A percentile compares a stretch with the other conserved stretches of the same genome.
Conservation (phyloP, 2,113 vertebrate species). For the Cyphomyrus plagiostoma region DNA sequence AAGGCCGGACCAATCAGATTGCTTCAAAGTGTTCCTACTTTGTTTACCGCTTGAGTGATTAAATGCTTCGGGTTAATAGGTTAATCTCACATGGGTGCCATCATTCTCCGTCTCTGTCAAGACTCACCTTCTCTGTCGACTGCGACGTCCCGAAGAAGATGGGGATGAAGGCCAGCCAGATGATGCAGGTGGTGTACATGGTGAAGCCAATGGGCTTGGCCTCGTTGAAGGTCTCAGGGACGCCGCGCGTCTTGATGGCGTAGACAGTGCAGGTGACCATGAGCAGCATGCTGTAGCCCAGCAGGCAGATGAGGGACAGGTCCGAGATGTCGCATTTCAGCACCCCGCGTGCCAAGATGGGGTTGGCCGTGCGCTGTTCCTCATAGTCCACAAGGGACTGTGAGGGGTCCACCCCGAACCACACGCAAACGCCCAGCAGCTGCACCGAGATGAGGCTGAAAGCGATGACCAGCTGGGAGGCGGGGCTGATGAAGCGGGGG, state of each 20-base stretch:
- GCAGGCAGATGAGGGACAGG: slow-evolving; percentile 92
- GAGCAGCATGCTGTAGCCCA: slow-evolving; percentile 94
- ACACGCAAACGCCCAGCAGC: slow-evolving; percentile 83
- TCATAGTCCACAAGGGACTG: slow-evolving; percentile 91
- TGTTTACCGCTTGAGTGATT: neutral
- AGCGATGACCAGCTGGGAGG: slow-evolving; percentile 89
- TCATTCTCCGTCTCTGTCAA: neutral
- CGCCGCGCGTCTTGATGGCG: slow-evolving; percentile 90
- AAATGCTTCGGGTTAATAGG: neutral
- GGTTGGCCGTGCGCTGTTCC: slow-evolving; percentile 88
- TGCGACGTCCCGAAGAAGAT: slow-evolving; percentile 96
- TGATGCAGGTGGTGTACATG: slow-evolving; percentile 97
- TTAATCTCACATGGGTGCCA: neutral
- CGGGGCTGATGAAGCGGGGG: slow-evolving; percentile 87
- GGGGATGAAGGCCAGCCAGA: slow-evolving; percentile 95
- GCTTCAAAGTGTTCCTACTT: neutral
- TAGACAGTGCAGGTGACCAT: slow-evolving; percentile 98
- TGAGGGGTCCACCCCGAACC: slow-evolving; percentile 91
- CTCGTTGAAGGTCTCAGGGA: slow-evolving; percentile 95
- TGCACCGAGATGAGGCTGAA: slow-evolving; percentile 93
- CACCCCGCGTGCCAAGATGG: slow-evolving; percentile 77
- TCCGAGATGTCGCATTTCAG: slow-evolving; percentile 87
- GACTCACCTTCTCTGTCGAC: slow-evolving; percentile 72
- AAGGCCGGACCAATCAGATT: neutral
- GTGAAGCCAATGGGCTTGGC: slow-evolving; percentile 97